Conservation (phyloP, 2,888 invertebrate species). For the Cephalotes varians region DNA sequence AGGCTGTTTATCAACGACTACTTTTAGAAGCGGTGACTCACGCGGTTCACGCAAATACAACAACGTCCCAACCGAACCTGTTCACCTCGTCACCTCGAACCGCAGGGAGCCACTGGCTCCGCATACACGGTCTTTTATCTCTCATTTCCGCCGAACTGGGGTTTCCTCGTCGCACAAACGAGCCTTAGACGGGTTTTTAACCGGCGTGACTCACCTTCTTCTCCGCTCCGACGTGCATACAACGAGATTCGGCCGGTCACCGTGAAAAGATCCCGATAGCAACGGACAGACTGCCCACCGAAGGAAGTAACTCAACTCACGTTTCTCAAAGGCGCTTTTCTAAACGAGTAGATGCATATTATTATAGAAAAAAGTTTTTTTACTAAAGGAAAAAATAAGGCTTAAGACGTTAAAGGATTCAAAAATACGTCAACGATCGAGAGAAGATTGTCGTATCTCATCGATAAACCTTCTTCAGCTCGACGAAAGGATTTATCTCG, state of each 20-base stretch:
- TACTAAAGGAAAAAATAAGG: too few species aligned
- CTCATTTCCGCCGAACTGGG: slow-evolving; percentile 57
- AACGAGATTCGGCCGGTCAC: slow-evolving; percentile 47
- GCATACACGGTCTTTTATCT: slow-evolving; percentile 56
- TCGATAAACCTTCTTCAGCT: not conserved
- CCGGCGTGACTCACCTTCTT: slow-evolving; percentile 59
- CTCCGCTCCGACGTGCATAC: slow-evolving; percentile 25
- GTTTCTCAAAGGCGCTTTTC: not conserved
- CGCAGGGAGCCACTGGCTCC: slow-evolving; percentile 52
- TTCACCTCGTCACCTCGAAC: slow-evolving; percentile 49
- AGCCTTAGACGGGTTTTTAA: slow-evolving; percentile 60
- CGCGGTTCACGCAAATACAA: slow-evolving; percentile 46
- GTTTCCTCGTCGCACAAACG: slow-evolving; percentile 50
- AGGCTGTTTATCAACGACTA: slow-evolving; percentile 61
- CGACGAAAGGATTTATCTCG: not conserved
- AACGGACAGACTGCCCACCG: not conserved
- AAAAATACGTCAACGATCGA: not conserved
- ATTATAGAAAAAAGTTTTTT: not conserved
- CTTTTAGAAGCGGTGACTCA: slow-evolving; percentile 67
- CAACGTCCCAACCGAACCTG: slow-evolving; percentile 51
- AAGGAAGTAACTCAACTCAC: not conserved
- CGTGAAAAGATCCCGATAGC: slow-evolving; percentile 25
- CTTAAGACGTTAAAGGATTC: not conserved
- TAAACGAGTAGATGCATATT: not conserved
- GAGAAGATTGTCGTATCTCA: not conserved